Conservation (phyloP, 2,797 vertebrate genomes). For the Artibeus jamaicensis region DNA sequence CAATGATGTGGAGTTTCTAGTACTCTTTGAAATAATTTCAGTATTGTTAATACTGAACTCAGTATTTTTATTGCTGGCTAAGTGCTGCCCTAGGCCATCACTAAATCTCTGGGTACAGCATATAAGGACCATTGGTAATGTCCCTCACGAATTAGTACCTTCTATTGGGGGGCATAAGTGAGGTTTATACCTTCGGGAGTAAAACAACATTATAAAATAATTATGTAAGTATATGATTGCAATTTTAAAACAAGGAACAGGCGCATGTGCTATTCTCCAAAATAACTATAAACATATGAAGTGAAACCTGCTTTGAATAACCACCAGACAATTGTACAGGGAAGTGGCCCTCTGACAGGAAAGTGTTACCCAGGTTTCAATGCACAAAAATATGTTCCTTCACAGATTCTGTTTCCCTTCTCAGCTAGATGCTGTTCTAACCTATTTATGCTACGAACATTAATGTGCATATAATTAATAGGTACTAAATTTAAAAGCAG, state of each 20-base stretch:
- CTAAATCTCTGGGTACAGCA: not conserved
- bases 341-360: conserved; percentile 20
- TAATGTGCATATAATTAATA: conserved; percentile 31
- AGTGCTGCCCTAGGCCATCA: not conserved
- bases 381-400: conserved; percentile 30
- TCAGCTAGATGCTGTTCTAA: conserved; percentile 27
- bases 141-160: not conserved
- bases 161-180: not conserved
- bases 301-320: conserved; percentile 60
- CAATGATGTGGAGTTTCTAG: not conserved
- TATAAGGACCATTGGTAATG: not conserved
- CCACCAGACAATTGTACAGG: not conserved
- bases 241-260: conserved; percentile 52
- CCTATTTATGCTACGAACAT: conserved; percentile 18
- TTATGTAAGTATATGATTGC: not conserved
- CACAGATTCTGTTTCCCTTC: conserved; percentile 49
- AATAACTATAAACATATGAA: conserved; percentile 52
- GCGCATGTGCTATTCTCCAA: conserved; percentile 35
- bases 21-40: not conserved
- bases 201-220: conserved; percentile 53
- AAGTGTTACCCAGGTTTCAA: conserved; percentile 31
- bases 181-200: conserved; percentile 22
- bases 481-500: conserved; percentile 20
- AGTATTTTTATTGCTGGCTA: not conserved
- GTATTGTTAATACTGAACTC: not conserved